Conservation (phyloP, 2,888 invertebrate genomes). For the Anorthoa munda region DNA sequence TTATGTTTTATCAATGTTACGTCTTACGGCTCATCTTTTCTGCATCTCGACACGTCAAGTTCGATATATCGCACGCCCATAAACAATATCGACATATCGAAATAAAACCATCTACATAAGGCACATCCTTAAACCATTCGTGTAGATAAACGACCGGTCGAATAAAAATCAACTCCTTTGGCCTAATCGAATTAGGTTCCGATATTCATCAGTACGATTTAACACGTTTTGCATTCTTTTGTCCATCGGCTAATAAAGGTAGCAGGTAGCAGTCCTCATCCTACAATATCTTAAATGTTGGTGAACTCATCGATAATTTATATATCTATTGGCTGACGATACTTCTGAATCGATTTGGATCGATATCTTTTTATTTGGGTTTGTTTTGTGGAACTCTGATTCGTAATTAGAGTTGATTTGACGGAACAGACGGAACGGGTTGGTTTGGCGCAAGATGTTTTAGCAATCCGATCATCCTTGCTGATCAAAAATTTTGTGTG, state of each 20-base stretch:
- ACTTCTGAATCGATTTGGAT: conserved; percentile 74
- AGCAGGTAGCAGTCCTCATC: conserved; percentile 86
- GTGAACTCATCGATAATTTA: conserved; percentile 87
- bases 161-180: conserved; percentile 89
- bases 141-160: conserved; percentile 88
- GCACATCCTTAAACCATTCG: conserved; percentile 76
- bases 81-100: neutral
- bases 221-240: conserved; percentile 90
- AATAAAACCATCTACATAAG: conserved; percentile 20
- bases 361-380: conserved; percentile 45
- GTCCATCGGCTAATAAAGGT: conserved; percentile 86
- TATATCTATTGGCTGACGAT: conserved; percentile 80
- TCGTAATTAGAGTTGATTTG: conserved; percentile 39
- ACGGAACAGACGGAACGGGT: neutral
- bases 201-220: conserved; percentile 89
- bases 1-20: neutral
- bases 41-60: neutral
- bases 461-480: neutral
- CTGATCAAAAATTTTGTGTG: neutral
- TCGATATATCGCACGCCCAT: neutral
- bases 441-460: neutral
- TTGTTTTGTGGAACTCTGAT: conserved; percentile 50
- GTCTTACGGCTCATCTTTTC: neutral
- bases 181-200: conserved; percentile 89
- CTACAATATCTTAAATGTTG: conserved; percentile 85